Evolutionary conservation across 2,797 vertebrate species (phyloP).

Genomic region (Hybognathus amarus): DNA sequence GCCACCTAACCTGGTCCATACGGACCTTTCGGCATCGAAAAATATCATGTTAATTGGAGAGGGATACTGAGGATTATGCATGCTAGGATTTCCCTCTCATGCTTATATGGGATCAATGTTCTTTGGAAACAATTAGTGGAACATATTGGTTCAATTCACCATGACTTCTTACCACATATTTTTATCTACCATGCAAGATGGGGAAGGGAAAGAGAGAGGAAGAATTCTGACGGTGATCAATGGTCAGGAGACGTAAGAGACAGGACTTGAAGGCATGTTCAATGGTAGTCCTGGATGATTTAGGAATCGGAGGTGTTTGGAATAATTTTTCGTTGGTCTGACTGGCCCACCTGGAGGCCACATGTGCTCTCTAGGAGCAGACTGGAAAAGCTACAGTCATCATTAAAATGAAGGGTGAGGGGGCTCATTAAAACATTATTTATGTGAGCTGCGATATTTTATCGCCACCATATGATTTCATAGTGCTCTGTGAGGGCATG

Average conservation of each 20-base stretch:
- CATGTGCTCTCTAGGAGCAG: constrained; percentile 67
- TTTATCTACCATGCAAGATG: not conserved
- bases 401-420: constrained; percentile 71
- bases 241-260: not conserved
- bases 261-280: not conserved
- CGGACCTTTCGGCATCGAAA: constrained; percentile 32
- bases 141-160: constrained; percentile 47
- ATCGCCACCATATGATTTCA: constrained; percentile 72
- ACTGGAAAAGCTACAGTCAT: constrained; percentile 70
- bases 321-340: constrained; percentile 40
- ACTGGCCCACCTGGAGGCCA: constrained; percentile 76
- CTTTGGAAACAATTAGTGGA: constrained; percentile 63
- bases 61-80: constrained; percentile 64
- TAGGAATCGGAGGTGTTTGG: constrained; percentile 52
- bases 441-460: constrained; percentile 77
- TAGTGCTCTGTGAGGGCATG: constrained; percentile 39
- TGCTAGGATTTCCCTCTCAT: constrained; percentile 58
- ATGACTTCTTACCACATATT: constrained; percentile 18
- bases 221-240: constrained; percentile 12
- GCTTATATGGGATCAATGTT: constrained; percentile 52
- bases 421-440: constrained; percentile 80
- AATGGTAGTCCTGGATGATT: constrained; percentile 38
- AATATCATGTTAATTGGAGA: constrained; percentile 47
- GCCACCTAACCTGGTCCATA: constrained; percentile 38
- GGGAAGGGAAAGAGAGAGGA: constrained; percentile 21